phyloP scores from a whole-genome alignment of 2,113 vertebrate species.

The Apistogramma diplotaenia region DNA sequence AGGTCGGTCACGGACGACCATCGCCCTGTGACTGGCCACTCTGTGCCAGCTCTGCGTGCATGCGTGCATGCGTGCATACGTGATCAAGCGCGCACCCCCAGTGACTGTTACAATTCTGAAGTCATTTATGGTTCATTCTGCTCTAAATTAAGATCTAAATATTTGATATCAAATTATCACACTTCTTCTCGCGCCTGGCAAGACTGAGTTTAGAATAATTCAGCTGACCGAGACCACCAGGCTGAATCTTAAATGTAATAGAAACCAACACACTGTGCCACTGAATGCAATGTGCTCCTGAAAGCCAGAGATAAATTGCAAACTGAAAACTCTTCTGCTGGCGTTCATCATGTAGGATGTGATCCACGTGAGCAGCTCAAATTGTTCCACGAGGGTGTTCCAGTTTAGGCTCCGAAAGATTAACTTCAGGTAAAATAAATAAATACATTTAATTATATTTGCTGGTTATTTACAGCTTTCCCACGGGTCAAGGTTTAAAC shows the following conservation, averaged over 20 bases:
- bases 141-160: neutral
- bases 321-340: neutral
- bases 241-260: neutral
- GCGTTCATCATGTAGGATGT: neutral
- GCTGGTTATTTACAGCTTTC: neutral
- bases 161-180: neutral
- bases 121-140: neutral
- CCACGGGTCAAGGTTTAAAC: neutral
- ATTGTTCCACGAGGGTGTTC: neutral
- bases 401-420: neutral
- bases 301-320: neutral
- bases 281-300: neutral
- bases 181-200: neutral
- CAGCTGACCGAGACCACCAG: neutral
- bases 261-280: neutral
- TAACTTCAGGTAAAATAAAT: neutral
- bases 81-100: neutral
- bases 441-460: neutral
- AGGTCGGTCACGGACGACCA: slow-evolving; percentile 2
- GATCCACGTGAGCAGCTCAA: neutral
- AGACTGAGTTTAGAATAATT: neutral
- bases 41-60: neutral
- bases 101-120: neutral
- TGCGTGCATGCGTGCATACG: neutral
- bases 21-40: slow-evolving; percentile 25